phyloP scores from a whole-genome alignment of 2,797 vertebrate species.

The Pteronotus mesoamericanus region DNA sequence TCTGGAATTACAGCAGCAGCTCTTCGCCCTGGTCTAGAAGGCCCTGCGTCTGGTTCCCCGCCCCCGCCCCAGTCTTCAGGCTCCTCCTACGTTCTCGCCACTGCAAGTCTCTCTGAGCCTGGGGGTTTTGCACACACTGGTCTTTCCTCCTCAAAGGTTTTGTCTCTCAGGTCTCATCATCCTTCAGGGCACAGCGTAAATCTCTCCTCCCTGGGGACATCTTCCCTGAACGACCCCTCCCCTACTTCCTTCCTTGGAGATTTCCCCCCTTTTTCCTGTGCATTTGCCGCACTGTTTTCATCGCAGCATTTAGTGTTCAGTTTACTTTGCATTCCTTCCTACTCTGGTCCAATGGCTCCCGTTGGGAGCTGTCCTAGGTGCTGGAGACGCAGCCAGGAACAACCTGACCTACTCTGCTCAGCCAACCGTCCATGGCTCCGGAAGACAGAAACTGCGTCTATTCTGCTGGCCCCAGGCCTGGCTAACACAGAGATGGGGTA shows the following conservation, averaged over 20 bases:
- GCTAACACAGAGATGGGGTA: not conserved
- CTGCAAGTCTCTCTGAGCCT: not conserved
- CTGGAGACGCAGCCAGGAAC: not conserved
- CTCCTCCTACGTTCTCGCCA: not conserved
- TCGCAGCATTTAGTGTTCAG: not conserved
- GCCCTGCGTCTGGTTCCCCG: not conserved
- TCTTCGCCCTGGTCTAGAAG: not conserved
- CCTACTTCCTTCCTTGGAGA: not conserved
- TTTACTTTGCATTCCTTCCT: not conserved
- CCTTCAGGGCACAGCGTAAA: not conserved
- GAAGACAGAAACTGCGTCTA: not conserved
- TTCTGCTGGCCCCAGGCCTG: not conserved
- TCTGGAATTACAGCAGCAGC: not conserved
- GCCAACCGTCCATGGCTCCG: not conserved
- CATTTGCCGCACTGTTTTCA: not conserved
- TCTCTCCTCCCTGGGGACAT: not conserved
- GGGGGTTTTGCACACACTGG: not conserved
- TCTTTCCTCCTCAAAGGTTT: not conserved
- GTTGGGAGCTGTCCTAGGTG: conserved; percentile 4
- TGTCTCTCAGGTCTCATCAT: not conserved
- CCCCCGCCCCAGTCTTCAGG: accelerated
- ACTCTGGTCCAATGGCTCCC: accelerated
- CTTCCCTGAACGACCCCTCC: not conserved
- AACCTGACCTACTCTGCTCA: not conserved
- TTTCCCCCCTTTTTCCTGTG: not conserved